Evolutionary conservation across 2,888 invertebrate species (phyloP).

Genomic region (Pachliopta kotzebuea): DNA sequence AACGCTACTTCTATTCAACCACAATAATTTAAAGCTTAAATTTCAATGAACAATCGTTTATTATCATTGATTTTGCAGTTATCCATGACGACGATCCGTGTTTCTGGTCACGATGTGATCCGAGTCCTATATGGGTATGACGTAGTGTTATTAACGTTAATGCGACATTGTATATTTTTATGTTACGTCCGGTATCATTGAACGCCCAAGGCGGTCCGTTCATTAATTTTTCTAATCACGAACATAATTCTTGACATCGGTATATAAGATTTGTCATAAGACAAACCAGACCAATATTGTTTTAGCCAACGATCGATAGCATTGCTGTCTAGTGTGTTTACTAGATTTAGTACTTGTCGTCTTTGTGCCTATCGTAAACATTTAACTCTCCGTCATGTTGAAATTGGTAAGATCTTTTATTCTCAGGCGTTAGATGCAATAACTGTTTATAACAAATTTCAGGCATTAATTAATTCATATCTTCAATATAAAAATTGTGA

Average conservation of each 20-base stretch:
- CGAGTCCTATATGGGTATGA: conserved; percentile 69
- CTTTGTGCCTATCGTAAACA: conserved; percentile 26
- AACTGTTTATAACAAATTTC: background rate
- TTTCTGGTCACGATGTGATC: conserved; percentile 48
- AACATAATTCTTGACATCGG: conserved; percentile 45
- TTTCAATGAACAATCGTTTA: conserved; percentile 4
- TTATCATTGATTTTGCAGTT: conserved; percentile 22
- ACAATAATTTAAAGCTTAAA: background rate
- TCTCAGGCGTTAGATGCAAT: background rate
- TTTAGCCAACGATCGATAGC: conserved; percentile 45
- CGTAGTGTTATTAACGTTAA: conserved; percentile 62
- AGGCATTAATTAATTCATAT: background rate
- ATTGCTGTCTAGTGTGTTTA: conserved; percentile 58
- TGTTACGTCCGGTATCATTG: conserved; percentile 53
- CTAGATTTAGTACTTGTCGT: conserved; percentile 56
- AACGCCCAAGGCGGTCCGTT: conserved; percentile 49
- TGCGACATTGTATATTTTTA: conserved; percentile 66
- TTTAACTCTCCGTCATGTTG: conserved; percentile 48
- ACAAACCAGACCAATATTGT: conserved; percentile 37
- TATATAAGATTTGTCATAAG: conserved; percentile 54
- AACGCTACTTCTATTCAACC: no score
- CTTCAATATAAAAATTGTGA: background rate
- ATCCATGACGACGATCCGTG: conserved; percentile 26
- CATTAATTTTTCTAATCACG: conserved; percentile 74
- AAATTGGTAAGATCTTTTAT: conserved; percentile 63